phyloP scores from a whole-genome alignment of 2,113 vertebrate genomes.

The Platysteira castanea region DNA sequence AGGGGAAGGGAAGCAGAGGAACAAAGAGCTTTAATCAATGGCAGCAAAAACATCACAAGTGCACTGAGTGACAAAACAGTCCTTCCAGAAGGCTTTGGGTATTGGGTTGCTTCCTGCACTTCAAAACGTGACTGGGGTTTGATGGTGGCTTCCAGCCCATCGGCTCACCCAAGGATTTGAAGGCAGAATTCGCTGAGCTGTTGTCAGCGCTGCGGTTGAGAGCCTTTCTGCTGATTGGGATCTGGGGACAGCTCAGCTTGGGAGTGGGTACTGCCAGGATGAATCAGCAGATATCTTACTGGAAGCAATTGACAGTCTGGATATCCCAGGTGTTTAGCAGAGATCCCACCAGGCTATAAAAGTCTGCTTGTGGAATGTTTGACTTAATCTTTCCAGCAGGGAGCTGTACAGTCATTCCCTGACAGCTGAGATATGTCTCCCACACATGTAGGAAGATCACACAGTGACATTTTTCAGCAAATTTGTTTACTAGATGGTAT shows the following conservation, averaged over 20 bases:
- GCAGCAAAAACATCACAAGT: not conserved
- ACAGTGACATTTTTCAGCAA: constrained; percentile 22
- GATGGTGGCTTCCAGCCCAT: not conserved
- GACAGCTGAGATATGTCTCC: constrained; percentile 16
- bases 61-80: not conserved
- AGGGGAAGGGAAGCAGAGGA: not conserved
- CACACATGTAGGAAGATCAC: not conserved
- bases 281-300: constrained; percentile 37
- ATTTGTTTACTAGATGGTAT: constrained; percentile 42
- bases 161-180: not conserved
- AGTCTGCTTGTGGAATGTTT: constrained; percentile 3
- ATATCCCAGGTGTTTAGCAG: constrained; percentile 6
- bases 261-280: not conserved
- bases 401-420: constrained; percentile 38
- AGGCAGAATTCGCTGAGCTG: not conserved
- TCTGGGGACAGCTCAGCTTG: not conserved
- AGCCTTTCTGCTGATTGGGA: not conserved
- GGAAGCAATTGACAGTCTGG: not conserved
- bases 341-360: not conserved
- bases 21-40: not conserved
- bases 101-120: not conserved
- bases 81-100: not conserved
- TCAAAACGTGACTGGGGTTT: not conserved
- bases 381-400: not conserved
- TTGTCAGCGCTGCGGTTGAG: not conserved